These are phyloP conservation scores for Eleutherodactylus coqui DNA, from an alignment of 2,797 vertebrate genomes.

Conservation along the genomic window DNA sequence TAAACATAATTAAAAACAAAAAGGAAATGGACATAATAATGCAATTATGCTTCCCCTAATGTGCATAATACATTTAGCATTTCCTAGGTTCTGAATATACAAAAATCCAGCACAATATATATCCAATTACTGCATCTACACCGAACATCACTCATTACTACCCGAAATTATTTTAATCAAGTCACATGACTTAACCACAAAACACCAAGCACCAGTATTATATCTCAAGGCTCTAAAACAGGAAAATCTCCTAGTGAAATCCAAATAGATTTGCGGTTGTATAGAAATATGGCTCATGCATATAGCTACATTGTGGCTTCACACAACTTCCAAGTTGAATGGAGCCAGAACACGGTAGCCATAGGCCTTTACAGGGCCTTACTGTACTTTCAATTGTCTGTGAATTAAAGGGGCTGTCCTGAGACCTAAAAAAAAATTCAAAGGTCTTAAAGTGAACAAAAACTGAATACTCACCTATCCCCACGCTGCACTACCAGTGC, in stretches of 20 bases:
- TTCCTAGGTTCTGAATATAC: background rate
- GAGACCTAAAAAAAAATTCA: no score
- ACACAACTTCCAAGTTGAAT: no score
- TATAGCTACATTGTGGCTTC: no score
- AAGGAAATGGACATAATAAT: conserved; percentile 29
- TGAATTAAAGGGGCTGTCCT: no score
- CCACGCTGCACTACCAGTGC: no score
- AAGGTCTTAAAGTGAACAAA: no score
- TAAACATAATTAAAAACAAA: conserved; percentile 34
- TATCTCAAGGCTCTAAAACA: background rate
- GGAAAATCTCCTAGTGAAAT: background rate
- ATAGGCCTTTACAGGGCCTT: no score
- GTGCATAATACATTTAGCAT: background rate
- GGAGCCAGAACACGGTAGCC: no score
- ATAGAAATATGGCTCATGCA: no score
- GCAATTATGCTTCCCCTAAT: conserved; percentile 37
- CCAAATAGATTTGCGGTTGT: no score
- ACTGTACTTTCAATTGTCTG: no score
- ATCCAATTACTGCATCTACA: background rate
- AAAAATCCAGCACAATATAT: background rate
- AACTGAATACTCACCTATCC: no score
- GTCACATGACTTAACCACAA: background rate
- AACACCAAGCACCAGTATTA: background rate
- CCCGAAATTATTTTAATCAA: background rate
- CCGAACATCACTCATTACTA: background rate